phyloP scores from a whole-genome alignment of 2,888 invertebrate genomes.

The Limnephilus marmoratus region DNA sequence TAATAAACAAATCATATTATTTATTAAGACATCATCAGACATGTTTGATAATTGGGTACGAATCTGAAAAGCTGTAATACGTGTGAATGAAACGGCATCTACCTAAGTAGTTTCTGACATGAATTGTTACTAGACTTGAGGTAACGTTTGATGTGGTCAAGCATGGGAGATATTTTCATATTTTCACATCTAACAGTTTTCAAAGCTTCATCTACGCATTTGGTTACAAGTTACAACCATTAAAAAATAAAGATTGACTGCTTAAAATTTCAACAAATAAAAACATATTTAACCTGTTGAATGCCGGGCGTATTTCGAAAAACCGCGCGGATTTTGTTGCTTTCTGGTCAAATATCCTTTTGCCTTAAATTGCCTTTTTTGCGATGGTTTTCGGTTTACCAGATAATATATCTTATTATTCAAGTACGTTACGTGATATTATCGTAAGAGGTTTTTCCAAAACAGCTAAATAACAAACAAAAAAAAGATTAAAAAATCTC shows the following conservation, averaged over 20 bases:
- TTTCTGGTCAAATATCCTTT: no score
- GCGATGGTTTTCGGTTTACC: no score
- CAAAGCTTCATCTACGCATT: neutral
- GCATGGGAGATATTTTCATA: neutral
- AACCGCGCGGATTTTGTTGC: no score
- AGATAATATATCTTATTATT: no score
- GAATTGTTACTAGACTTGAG: neutral
- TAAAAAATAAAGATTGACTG: neutral
- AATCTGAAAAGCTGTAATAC: neutral
- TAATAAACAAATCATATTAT: neutral
- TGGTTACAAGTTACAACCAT: neutral
- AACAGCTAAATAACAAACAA: no score
- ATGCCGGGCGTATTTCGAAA: no score
- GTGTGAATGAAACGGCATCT: neutral
- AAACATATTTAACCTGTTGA: no score
- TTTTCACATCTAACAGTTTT: neutral
- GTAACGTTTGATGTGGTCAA: neutral
- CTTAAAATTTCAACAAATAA: no score
- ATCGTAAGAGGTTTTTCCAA: no score
- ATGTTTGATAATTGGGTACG: neutral
- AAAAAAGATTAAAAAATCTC: no score
- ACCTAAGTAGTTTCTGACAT: neutral
- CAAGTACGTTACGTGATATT: no score
- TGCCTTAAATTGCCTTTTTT: no score
- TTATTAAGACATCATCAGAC: neutral